Conservation (phyloP, 1,140 invertebrate species). For the Campodea augens region DNA sequence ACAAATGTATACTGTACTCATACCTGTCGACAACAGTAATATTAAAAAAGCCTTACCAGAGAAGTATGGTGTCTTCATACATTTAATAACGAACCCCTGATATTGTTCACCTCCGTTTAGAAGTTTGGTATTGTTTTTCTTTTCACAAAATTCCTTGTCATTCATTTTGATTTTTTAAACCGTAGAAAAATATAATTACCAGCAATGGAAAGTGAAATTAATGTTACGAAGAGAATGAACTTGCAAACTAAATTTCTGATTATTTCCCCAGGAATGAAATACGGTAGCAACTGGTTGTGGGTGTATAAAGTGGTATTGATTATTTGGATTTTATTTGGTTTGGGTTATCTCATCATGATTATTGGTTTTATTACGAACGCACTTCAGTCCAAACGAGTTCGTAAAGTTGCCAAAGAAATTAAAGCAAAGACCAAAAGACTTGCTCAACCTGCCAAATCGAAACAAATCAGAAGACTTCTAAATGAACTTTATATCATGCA, state of each 20-base stretch:
- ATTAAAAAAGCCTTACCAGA: no score
- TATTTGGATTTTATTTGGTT: slow-evolving; percentile 68
- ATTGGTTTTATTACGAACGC: slow-evolving; percentile 62
- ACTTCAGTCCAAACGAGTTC: slow-evolving; percentile 50
- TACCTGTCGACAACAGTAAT: no score
- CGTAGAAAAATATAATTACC: background rate
- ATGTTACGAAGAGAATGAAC: background rate
- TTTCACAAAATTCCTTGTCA: background rate
- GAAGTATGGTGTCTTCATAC: background rate
- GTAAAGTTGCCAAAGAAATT: slow-evolving; percentile 50
- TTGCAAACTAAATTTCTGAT: background rate
- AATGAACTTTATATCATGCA: slow-evolving; percentile 58
- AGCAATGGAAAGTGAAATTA: background rate
- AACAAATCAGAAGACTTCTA: slow-evolving; percentile 49
- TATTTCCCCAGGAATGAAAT: slow-evolving; percentile 22
- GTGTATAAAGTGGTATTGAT: slow-evolving; percentile 52
- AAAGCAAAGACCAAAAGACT: slow-evolving; percentile 19
- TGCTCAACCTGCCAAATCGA: slow-evolving; percentile 45
- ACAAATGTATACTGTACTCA: no score
- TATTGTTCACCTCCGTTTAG: no score
- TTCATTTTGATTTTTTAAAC: no score
- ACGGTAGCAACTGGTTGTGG: slow-evolving; percentile 30
- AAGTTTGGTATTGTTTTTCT: background rate
- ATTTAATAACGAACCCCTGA: no score
- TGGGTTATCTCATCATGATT: slow-evolving; percentile 81